Base-by-base conservation (phyloP, 2,113 vertebrate genomes). In the Epinephelus lanceolatus region DNA sequence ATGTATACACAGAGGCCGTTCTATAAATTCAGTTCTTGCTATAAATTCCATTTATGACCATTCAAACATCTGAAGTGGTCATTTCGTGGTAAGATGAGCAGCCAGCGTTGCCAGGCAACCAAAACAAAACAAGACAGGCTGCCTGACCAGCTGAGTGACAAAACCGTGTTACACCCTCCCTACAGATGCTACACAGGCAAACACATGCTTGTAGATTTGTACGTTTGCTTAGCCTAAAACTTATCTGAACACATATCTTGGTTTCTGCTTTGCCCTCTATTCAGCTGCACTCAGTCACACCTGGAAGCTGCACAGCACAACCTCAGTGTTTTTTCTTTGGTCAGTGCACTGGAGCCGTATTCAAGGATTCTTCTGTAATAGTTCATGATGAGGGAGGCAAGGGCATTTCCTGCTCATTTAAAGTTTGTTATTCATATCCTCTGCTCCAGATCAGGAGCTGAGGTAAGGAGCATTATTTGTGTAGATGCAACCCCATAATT, bases 41-140 rank as follows among this genome's bases (percentile, higher is more conserved):
- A 45, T 88, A 81, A 91, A 85, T 78, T 75, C 47, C 53, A 72
- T 89, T 84, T 89, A 86, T 52, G 63, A 82, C 63, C 42, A 8
- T 62, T 45, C 57, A 56, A 70, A 86, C 78, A 65, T 88, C 55
- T 89, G 60, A 87, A 73, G 83, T 30, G 88, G 87, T 84, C 75
- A 78, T 27, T 71, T 81, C 3, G 71, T 70, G 86, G 82, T 57
- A 3, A 71, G 51, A 73, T 37, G 68, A 68, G 51, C 33, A 57
- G 53, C 40, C 8, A 13, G 23, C 57, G 86, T 71, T 72, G 57
- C 86, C 30, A 8, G 23, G 80, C 63, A 66, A 86, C 87, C 76
- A 21, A 71, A 80, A 5, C 74, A 70, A 85, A 90, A 15, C 70
- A 88, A 17, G 63, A 5, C 30, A 0, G 15, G 61, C 68, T 3